Evolutionary conservation across 2,888 invertebrate species (phyloP), one percentile per base, ranked within the genome.

Genomic region (Timandra comae): DNA sequence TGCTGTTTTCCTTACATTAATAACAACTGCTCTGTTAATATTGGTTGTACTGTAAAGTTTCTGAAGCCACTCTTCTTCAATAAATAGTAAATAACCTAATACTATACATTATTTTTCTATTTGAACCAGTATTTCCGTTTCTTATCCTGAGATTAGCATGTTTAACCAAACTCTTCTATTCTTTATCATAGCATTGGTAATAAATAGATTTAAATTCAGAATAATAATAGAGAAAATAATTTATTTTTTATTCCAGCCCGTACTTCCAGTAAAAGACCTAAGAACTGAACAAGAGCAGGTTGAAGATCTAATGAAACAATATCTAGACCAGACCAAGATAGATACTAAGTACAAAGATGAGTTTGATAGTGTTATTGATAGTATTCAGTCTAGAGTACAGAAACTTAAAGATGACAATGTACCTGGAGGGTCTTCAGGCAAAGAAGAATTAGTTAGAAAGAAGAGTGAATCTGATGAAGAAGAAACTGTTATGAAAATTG

Each of bases 211-310:
- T n/a, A n/a, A n/a, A n/a, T n/a, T n/a, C n/a, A n/a, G n/a, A n/a
- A n/a, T n/a, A n/a, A n/a, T n/a, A n/a, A n/a, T n/a, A n/a, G n/a
- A n/a, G n/a, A n/a, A n/a, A n/a, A n/a, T n/a, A n/a, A n/a, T n/a
- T n/a, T n/a, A n/a, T 3, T 10, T 11, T 3, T 24, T 5, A 24
- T 24, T 66, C 41, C 38, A 88, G 88, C 54, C 81, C 35, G 41
- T 76, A 21, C 42, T 86, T 22, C 65, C 80, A 29, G 58, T 77
- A 21, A 81, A 84, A 8, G 91, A 92, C 51, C 79, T 81, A 25
- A 87, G 91, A 63, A 88, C 89, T 7, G 91, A 92, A 52, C 88
- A 91, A 58, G 89, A 94, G 51, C 91, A 92, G 73, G 88, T 88
- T 11, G 88, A 92, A 56, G 91, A 91, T 53, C 75, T 94, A n/a